phyloP scores from a whole-genome alignment of 2,888 invertebrate genomes.

The Spialia ferax region DNA sequence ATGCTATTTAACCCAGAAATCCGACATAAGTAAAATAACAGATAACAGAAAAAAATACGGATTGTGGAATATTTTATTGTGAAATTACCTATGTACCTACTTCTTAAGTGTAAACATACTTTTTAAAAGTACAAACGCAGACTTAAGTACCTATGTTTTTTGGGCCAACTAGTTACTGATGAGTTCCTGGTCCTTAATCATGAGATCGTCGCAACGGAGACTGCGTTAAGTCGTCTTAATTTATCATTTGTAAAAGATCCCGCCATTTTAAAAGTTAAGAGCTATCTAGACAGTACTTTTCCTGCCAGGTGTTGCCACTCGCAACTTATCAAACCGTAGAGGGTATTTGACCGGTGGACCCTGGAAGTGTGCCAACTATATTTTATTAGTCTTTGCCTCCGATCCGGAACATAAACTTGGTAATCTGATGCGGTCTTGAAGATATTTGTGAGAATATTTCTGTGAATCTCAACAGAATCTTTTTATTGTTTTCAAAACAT shows the following conservation, averaged over 20 bases:
- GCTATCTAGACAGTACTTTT: conserved; percentile 1
- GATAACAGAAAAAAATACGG: not conserved
- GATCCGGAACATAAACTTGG: conserved; percentile 17
- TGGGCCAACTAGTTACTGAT: no score
- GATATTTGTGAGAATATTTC: not conserved
- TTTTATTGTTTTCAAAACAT: not conserved
- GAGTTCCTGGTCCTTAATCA: no score
- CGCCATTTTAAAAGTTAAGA: not conserved
- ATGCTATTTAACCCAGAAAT: no score
- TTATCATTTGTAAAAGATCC: not conserved
- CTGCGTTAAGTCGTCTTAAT: no score
- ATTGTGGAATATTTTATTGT: no score
- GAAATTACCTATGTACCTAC: no score
- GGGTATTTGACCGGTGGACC: conserved; percentile 15
- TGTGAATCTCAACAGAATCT: not conserved
- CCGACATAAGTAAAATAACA: no score
- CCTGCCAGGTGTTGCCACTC: not conserved
- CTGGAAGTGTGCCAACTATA: conserved; percentile 27
- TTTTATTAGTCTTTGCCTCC: conserved; percentile 27
- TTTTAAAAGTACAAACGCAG: no score
- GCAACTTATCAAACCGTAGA: not conserved
- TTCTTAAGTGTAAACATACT: no score
- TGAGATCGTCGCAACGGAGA: no score
- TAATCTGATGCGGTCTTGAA: conserved; percentile 13
- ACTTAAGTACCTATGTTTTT: no score